Percentiles rank a stretch among this genome's conserved stretches.
Conservation (phyloP, 2,888 invertebrate genomes). For the Diaprepes abbreviatus region DNA sequence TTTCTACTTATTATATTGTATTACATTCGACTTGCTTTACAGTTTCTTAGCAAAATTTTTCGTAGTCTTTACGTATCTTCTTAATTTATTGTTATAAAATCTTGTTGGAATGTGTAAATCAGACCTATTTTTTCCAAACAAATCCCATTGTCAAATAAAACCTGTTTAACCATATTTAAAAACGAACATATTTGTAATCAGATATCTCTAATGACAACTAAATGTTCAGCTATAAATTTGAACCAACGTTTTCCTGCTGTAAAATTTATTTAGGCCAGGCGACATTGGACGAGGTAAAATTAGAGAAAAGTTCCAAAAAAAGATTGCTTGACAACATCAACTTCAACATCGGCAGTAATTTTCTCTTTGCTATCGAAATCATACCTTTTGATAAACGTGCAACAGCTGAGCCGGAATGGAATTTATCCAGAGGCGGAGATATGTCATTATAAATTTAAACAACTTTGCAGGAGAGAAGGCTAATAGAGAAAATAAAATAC, state of each 20-base stretch:
- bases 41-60: no score
- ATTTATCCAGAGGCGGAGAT: slow-evolving; percentile 17
- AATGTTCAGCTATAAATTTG: neutral
- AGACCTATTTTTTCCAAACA: neutral
- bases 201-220: slow-evolving; percentile 6
- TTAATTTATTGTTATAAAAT: no score
- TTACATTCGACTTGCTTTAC: no score
- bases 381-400: slow-evolving; percentile 55
- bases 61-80: no score
- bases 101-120: no score
- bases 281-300: slow-evolving; percentile 4
- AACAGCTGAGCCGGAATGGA: slow-evolving; percentile 55
- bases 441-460: slow-evolving; percentile 27
- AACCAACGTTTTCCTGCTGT: slow-evolving; percentile 2
- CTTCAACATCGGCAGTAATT: slow-evolving; percentile 3
- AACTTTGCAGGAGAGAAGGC: no score
- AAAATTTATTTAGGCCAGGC: slow-evolving; percentile 15
- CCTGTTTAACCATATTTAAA: neutral
- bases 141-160: neutral
- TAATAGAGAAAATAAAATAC: no score
- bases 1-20: no score
- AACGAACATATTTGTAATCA: neutral
- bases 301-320: slow-evolving; percentile 18
- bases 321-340: slow-evolving; percentile 5
- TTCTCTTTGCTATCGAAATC: slow-evolving; percentile 11